phyloP scores from a whole-genome alignment of 2,888 invertebrate genomes.

The Empis stercorea region DNA sequence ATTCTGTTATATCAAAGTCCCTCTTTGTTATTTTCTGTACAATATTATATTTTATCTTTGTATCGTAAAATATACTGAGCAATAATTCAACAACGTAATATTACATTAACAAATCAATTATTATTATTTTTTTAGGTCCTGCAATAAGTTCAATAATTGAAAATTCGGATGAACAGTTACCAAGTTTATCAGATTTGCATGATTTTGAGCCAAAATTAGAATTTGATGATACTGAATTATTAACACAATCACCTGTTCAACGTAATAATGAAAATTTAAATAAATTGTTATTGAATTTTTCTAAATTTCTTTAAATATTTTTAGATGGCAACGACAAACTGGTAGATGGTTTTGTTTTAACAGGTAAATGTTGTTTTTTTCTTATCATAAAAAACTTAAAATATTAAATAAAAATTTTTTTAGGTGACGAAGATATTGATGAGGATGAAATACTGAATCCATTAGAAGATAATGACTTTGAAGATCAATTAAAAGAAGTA shows the following conservation, averaged over 20 bases:
- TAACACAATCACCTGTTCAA: conserved; percentile 51
- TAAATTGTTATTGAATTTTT: not conserved
- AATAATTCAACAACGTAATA: no score
- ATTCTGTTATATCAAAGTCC: no score
- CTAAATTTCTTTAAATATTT: conserved; percentile 39
- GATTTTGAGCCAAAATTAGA: conserved; percentile 93
- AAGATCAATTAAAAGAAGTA: conserved; percentile 33
- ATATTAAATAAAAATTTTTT: not conserved
- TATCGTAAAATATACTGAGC: no score
- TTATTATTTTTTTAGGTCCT: conserved; percentile 27
- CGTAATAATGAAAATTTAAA: conserved; percentile 40
- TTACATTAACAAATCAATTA: no score
- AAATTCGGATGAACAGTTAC: conserved; percentile 63
- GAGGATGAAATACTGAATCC: conserved; percentile 26
- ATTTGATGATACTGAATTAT: conserved; percentile 89
- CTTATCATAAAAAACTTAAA: no score
- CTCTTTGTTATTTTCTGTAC: no score
- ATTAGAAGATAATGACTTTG: conserved; percentile 30
- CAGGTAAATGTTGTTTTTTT: conserved; percentile 13
- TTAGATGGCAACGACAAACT: conserved; percentile 23
- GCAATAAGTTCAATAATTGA: conserved; percentile 33
- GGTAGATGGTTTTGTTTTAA: conserved; percentile 2
- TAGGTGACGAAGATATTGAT: conserved; percentile 20
- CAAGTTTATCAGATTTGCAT: conserved; percentile 80
- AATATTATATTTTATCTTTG: no score